Conservation (phyloP, 2,888 invertebrate species). For the Drosophila rellima region DNA sequence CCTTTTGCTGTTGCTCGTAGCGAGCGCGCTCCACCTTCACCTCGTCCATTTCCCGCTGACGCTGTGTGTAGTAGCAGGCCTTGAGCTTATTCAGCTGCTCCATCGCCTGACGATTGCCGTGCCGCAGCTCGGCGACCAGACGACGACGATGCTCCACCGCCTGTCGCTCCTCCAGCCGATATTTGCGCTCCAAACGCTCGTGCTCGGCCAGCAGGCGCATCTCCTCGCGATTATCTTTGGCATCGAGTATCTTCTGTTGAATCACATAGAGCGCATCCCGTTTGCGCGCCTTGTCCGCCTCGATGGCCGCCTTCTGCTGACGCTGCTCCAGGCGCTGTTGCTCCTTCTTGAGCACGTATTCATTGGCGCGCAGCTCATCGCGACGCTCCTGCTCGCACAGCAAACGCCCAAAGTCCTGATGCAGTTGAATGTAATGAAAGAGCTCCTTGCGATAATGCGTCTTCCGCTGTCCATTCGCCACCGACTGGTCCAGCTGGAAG, state of each 20-base stretch:
- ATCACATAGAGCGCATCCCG: slow-evolving; percentile 50
- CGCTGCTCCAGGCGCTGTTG: slow-evolving; percentile 36
- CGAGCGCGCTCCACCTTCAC: slow-evolving; percentile 35
- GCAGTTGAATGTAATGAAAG: slow-evolving; percentile 47
- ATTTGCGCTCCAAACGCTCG: slow-evolving; percentile 68
- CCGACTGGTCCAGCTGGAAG: slow-evolving; percentile 37
- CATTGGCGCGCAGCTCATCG: slow-evolving; percentile 64
- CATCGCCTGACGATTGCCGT: slow-evolving; percentile 53
- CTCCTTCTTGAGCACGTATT: slow-evolving; percentile 57
- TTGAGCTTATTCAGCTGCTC: slow-evolving; percentile 46
- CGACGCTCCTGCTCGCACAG: slow-evolving; percentile 68
- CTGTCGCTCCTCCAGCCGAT: slow-evolving; percentile 61
- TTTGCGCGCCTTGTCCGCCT: slow-evolving; percentile 43
- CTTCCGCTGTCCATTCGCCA: slow-evolving; percentile 34
- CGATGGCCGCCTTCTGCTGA: slow-evolving; percentile 42
- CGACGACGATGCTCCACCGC: slow-evolving; percentile 49
- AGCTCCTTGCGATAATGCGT: slow-evolving; percentile 61
- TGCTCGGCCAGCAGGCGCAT: slow-evolving; percentile 67
- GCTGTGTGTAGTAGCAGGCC: slow-evolving; percentile 61
- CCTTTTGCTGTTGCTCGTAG: slow-evolving; percentile 39
- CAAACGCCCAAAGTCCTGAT: slow-evolving; percentile 54
- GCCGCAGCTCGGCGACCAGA: slow-evolving; percentile 51
- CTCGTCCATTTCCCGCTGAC: slow-evolving; percentile 52
- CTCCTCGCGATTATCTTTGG: slow-evolving; percentile 67
- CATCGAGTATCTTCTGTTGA: slow-evolving; percentile 69